Percentiles rank a stretch among this genome's conserved stretches.
Conservation (phyloP, 2,888 invertebrate species). For the Ectemnius cavifrons region DNA sequence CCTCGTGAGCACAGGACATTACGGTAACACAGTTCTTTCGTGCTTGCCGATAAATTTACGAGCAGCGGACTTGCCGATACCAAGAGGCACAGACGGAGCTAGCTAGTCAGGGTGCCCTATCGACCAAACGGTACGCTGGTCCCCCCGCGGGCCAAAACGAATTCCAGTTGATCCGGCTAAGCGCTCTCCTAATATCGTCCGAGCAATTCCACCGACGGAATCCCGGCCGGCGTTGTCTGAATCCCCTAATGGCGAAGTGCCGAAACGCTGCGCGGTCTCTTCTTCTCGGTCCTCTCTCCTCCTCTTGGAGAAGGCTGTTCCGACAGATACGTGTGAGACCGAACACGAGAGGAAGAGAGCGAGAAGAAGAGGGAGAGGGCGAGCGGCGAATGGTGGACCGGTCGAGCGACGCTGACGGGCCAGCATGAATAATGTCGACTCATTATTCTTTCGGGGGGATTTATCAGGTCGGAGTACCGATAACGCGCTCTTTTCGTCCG, state of each 20-base stretch:
- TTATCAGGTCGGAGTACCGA: slow-evolving; percentile 72
- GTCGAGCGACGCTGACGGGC: slow-evolving; percentile 65
- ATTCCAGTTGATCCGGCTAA: slow-evolving; percentile 63
- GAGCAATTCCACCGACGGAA: slow-evolving; percentile 48
- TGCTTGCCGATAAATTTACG: slow-evolving; percentile 44
- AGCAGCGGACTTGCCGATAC: slow-evolving; percentile 35
- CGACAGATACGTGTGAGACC: too few species aligned
- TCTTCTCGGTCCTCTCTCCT: slow-evolving; percentile 5
- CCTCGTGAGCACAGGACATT: slow-evolving; percentile 38
- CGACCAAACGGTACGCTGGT: slow-evolving; percentile 52
- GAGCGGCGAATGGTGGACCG: slow-evolving; percentile 47
- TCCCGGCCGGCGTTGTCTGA: slow-evolving; percentile 46
- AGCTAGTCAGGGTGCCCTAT: slow-evolving; percentile 34
- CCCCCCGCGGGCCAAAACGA: slow-evolving; percentile 41
- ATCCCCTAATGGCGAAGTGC: slow-evolving; percentile 60
- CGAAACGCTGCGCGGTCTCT: slow-evolving; percentile 43
- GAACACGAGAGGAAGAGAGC: slow-evolving; percentile 19
- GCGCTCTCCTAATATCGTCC: slow-evolving; percentile 61
- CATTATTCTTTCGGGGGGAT: slow-evolving; percentile 74
- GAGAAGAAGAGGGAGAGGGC: slow-evolving; percentile 26
- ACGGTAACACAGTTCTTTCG: slow-evolving; percentile 31
- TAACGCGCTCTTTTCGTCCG: slow-evolving; percentile 72
- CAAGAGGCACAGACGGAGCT: slow-evolving; percentile 25
- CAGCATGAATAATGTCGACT: slow-evolving; percentile 73
- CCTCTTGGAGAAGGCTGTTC: too few species aligned